These are phyloP conservation scores for Cheilosia urbana DNA, from an alignment of 2,888 invertebrate genomes.

Conservation along the genomic window DNA sequence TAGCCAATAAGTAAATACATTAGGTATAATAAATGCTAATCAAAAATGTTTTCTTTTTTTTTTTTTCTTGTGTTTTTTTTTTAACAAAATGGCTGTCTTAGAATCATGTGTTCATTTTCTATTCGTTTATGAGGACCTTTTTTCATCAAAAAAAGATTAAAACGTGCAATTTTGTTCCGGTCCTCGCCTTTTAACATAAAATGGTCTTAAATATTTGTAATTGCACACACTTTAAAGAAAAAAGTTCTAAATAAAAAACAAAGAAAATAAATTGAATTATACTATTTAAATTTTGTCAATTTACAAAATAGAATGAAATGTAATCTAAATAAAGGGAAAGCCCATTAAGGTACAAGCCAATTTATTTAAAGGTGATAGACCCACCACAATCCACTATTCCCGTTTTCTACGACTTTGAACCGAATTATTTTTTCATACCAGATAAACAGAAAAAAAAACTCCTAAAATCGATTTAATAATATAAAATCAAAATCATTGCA, in stretches of 20 bases:
- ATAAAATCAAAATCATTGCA: slow-evolving; percentile 14
- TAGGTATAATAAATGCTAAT: slow-evolving; percentile 16
- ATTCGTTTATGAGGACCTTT: slow-evolving; percentile 25
- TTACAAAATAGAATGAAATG: slow-evolving; percentile 26
- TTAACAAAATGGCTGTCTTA: slow-evolving; percentile 51
- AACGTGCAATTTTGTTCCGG: slow-evolving; percentile 49
- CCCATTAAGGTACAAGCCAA: neutral
- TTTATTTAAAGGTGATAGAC: slow-evolving; percentile 21
- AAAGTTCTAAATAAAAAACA: slow-evolving; percentile 8
- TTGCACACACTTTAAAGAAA: slow-evolving; percentile 36
- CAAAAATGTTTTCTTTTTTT: slow-evolving; percentile 22
- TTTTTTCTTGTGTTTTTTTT: slow-evolving; percentile 15
- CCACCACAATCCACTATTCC: slow-evolving; percentile 23
- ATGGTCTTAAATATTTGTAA: neutral
- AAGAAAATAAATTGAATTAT: slow-evolving; percentile 2
- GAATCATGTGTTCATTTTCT: slow-evolving; percentile 56
- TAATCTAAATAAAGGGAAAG: neutral
- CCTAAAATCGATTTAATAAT: slow-evolving; percentile 17
- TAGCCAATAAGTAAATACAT: neutral
- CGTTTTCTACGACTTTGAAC: slow-evolving; percentile 30
- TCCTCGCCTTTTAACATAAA: slow-evolving; percentile 23
- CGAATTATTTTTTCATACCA: slow-evolving; percentile 58
- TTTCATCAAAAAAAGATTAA: slow-evolving; percentile 33
- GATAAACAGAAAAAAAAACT: slow-evolving; percentile 8
- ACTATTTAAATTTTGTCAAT: slow-evolving; percentile 23